These are phyloP conservation scores for Aphyosemion australe DNA, from an alignment of 2,113 vertebrate species.

Conservation along the genomic window DNA sequence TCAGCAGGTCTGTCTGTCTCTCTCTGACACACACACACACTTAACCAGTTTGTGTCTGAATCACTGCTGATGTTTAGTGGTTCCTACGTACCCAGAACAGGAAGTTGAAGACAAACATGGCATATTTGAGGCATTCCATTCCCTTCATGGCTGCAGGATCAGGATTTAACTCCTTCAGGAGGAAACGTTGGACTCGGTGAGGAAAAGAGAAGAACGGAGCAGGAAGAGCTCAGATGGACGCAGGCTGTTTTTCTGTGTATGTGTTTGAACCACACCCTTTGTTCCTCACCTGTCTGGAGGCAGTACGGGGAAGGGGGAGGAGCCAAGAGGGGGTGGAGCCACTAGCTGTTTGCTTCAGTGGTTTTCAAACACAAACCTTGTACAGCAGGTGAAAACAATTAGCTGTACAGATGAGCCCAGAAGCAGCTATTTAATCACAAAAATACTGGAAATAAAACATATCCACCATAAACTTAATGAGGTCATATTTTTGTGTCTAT, in stretches of 20 bases:
- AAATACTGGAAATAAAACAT: too few species aligned
- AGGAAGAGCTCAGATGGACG: too few species aligned
- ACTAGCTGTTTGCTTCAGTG: too few species aligned
- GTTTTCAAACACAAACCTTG: background rate
- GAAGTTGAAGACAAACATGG: slow-evolving; percentile 90
- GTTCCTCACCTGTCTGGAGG: slow-evolving; percentile 41
- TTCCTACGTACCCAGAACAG: slow-evolving; percentile 87
- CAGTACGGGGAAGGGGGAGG: background rate
- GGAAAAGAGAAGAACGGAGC: too few species aligned
- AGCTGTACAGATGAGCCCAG: too few species aligned
- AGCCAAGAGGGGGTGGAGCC: background rate
- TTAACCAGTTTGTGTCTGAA: too few species aligned
- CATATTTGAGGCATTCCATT: slow-evolving; percentile 86
- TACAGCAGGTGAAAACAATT: slow-evolving; percentile 3
- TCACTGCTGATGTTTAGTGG: background rate
- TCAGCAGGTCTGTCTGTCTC: too few species aligned
- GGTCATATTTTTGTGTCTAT: too few species aligned
- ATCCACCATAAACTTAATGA: too few species aligned
- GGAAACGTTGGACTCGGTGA: background rate
- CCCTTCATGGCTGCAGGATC: slow-evolving; percentile 72
- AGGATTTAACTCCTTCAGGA: slow-evolving; percentile 42
- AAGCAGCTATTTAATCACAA: too few species aligned
- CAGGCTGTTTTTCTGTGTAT: background rate
- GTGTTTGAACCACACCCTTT: slow-evolving; percentile 28
- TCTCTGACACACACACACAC: too few species aligned